These are phyloP conservation scores for Gobio occitaniae DNA, from an alignment of 2,797 vertebrate genomes.

Conservation along the genomic window DNA sequence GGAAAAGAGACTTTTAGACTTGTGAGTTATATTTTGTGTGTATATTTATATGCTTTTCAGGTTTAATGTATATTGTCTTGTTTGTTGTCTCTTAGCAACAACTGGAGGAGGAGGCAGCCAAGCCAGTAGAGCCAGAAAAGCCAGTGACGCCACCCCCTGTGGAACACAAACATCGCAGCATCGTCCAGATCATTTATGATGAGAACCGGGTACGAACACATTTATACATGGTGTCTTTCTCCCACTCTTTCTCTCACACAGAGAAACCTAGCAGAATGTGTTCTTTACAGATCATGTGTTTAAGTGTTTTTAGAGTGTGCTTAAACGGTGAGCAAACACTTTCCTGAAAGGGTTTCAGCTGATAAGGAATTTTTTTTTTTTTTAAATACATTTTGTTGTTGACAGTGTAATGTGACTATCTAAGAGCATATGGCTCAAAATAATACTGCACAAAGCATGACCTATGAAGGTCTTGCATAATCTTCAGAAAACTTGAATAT, in stretches of 20 bases:
- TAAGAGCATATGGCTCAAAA: neutral
- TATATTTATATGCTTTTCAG: slow-evolving; percentile 53
- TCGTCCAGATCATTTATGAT: slow-evolving; percentile 99
- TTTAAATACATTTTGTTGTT: neutral
- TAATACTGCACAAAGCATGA: neutral
- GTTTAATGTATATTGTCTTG: slow-evolving; percentile 19
- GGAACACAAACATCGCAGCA: slow-evolving; percentile 98
- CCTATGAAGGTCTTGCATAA: neutral
- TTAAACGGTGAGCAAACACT: neutral
- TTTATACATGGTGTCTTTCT: neutral
- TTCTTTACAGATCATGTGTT: neutral
- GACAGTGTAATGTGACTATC: neutral
- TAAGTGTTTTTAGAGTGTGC: neutral
- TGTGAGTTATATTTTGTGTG: neutral
- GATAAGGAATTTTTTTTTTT: neutral
- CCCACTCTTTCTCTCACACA: neutral
- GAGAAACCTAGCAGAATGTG: neutral
- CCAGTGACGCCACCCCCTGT: slow-evolving; percentile 96
- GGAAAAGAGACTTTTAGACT: neutral
- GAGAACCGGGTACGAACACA: slow-evolving; percentile 88
- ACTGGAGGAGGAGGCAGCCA: slow-evolving; percentile 98
- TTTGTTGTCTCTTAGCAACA: slow-evolving; percentile 92
- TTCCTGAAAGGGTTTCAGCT: no score
- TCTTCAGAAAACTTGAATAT: neutral
- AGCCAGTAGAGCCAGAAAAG: slow-evolving; percentile 96